Base-by-base conservation (phyloP, 2,797 vertebrate genomes). In the Miichthys miiuy region DNA sequence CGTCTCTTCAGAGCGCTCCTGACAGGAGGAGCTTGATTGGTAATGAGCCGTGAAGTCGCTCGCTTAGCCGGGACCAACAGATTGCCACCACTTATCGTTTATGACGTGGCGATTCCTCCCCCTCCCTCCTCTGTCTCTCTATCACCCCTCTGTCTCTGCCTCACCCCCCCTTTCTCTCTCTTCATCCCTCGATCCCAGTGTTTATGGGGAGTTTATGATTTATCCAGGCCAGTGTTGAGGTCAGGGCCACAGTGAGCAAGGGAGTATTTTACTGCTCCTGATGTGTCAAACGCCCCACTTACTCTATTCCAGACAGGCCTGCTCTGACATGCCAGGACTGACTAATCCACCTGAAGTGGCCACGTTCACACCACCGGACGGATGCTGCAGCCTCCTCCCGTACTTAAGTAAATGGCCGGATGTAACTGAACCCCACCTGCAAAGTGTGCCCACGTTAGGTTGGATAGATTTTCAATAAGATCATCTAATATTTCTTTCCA, bases 31-130 rank as follows among this genome's bases (percentile, higher is more conserved):
- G 88, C 89, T 90, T 89, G 88, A 91, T 91, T 91, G 92, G 86
- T 93, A 94, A 94, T 93, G 93, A 94, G 90, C 91, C 92, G 74
- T 93, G 89, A 94, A 93, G 92, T 84, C 81, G 67, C 83, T 86
- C 88, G 84, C 91, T 93, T 90, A 89, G 87, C 86, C n/a, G 81
- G 79, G 83, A 87, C 89, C 93, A 90, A 91, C 92, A 93, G 89
- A 92, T 93, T 91, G 92, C 90, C 88, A 65, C 89, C 80, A 72
- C 92, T 94, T 91, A 93, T 85, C 88, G 80, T 88, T 90, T 88
- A 92, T 91, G 91, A 91, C 83, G 87, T 89, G 81, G 87, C 58
- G 0, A 68, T 74, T 58, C 72, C 82, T 46, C 51, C 52, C 25
- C 44, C 75, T 47, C 66, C 72, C 61, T 17, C 56, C 55, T 67